Evolutionary conservation across 2,888 invertebrate genomes (phyloP), one percentile per base, ranked within the genome.

Genomic region (Drosophila pegasa): DNA sequence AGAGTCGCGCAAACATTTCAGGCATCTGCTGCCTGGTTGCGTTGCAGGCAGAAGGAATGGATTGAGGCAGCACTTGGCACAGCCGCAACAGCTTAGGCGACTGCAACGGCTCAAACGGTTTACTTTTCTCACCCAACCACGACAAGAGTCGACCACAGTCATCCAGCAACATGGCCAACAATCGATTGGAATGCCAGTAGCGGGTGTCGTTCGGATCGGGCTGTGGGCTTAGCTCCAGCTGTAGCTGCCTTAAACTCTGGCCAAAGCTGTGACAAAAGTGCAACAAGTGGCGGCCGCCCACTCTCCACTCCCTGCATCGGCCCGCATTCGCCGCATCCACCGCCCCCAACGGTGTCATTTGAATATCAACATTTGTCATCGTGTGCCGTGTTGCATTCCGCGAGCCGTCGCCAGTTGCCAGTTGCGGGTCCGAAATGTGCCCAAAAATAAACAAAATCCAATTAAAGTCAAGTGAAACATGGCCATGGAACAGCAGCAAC

Each of bases 331-430:
- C 70, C 71, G 69, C 65, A 71, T 69, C 60, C 47, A 48, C 69
- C 75, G 61, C 73, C 82, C 66, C 72, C 79, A 71, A 72, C 68
- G 71, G 80, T 78, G 84, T 78, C 85, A 88, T 85, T 85, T 85
- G 88, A 85, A 88, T 85, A 85, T 88, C 85, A 87, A 88, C 85
- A 85, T 85, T 85, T 86, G 85, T 88, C 85, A 88, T 85, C 85
- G 84, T 86, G 84, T 88, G 88, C 86, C 88, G 84, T 88, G 84
- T 68, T 57, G 80, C 83, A 88, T 88, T 78, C 83, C 86, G 74
- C 80, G 64, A 69, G 66, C 59, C 70, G 76, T 85, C 71, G 58
- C 68, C 77, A 74, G n/a, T n/a, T n/a, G n/a, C n/a, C n/a, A n/a
- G 62, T 73, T 66, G 51, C 61, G 29, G 47, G 52, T 57, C 63